Evolutionary conservation across 1,140 invertebrate species (phyloP), one percentile per base, ranked within the genome.

Genomic region (Zaprionus ghesquierei): DNA sequence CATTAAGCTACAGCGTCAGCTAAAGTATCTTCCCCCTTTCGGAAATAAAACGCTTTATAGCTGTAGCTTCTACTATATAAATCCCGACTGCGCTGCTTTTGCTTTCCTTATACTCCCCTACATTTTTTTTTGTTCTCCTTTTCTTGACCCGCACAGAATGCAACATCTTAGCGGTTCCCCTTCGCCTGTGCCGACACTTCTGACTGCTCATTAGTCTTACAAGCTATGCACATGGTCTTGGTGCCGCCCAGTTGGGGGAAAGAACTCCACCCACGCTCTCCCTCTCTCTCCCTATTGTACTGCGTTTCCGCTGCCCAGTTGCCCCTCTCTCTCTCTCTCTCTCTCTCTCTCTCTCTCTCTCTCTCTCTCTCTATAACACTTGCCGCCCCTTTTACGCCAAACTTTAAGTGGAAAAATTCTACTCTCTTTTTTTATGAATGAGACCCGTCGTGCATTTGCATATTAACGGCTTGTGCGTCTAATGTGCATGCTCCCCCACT

Each of bases 391-490:
- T 12, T 33, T 33, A n/a, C 23, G 60, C 60, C 46, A 61, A 27
- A 61, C 44, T 20, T 51, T 51, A 53, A 62, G 60, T 62, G 60
- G 46, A 62, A 62, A 62, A 62, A 54, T 44, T 59, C n/a, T 38
- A 5, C 15, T 25, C 23, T 22, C 13, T 41, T 46, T 65, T 65
- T 66, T 54, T 56, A 69, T 73, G 70, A 73, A 73, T 73, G 70
- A 55, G 70, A 22, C 8, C 41, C 58, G 38, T 41, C 58, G 31
- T 70, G 72, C 80, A 84, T 84, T 84, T 84, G 80, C 80, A 84
- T 84, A 84, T 85, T 84, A 84, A 84, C 80, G 80, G 80, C 80
- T 77, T 84, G 80, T 84, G 82, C 76, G 77, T 77, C 80, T 84
- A 84, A 84, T 84, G 80, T 84, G 80, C 72, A 69, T 68, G 79